phyloP scores from a whole-genome alignment of 2,113 vertebrate genomes.

The Lasiurus cinereus region DNA sequence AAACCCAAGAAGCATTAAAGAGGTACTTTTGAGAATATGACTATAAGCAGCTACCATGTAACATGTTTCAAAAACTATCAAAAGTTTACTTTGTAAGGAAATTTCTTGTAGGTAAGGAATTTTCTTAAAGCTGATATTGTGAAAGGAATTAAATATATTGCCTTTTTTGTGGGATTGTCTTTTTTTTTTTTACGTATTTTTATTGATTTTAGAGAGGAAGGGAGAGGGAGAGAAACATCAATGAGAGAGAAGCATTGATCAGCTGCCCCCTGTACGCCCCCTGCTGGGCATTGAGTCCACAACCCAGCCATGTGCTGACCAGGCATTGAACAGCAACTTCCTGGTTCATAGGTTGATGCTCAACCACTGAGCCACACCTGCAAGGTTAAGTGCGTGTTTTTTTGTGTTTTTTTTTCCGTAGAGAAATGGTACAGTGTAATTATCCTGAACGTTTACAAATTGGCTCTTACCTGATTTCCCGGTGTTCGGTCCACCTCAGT shows the following conservation, averaged over 20 bases:
- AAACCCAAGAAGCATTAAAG: neutral
- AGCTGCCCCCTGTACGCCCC: too few relatives aligned
- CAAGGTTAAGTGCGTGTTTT: neutral
- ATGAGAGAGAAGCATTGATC: too few relatives aligned
- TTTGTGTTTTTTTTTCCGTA: neutral
- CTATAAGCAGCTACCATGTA: neutral
- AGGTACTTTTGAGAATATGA: neutral
- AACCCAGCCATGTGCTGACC: too few relatives aligned
- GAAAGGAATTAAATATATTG: neutral
- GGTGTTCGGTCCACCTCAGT: neutral
- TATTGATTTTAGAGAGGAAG: too few relatives aligned
- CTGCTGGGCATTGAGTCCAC: too few relatives aligned
- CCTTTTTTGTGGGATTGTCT: neutral
- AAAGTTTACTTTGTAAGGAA: neutral
- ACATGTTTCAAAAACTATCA: conserved; percentile 10
- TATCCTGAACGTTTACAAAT: neutral
- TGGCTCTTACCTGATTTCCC: conserved; percentile 16
- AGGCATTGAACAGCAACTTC: too few relatives aligned
- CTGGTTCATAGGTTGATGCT: too few relatives aligned
- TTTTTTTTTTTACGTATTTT: neutral
- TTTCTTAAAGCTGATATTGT: neutral
- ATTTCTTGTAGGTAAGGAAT: neutral
- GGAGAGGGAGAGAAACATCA: too few relatives aligned
- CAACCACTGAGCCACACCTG: too few relatives aligned
- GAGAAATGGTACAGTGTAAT: neutral